Evolutionary conservation across 2,888 invertebrate genomes (phyloP), one percentile per base, ranked within the genome.

Genomic region (Trisateles emortualis): DNA sequence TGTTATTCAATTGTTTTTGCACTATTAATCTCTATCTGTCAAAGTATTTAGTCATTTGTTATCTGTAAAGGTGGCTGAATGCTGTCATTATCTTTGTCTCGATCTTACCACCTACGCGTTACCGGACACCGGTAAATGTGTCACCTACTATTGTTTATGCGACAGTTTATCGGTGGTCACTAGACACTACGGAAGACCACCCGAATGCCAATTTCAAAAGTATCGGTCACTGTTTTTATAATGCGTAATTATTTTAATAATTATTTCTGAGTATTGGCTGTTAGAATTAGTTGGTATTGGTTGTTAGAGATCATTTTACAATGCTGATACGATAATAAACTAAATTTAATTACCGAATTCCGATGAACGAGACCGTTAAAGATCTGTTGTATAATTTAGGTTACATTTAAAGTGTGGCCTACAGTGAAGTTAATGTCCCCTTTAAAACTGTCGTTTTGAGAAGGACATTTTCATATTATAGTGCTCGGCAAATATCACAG

Each of bases 1-100:
- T 47, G 22, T 33, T 17, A 29, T 17, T 30, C 35, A 59, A n/a
- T 73, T 70, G 54, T 64, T 69, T 72, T 64, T 48, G 46, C 54
- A 43, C 67, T 47, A 85, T 88, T 78, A 78, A 85, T 88, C 84
- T 84, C 59, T 46, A 79, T 83, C 74, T 84, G 87, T 88, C 88
- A 86, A 83, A 86, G 78, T 79, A 77, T 64, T 59, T 50, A 56
- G 67, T 75, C 74, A 79, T 81, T 81, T 76, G 59, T 67, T 71
- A 40, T 55, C 55, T 62, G 43, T 40, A 19, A 35, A 43, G 53
- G 50, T 69, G 77, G 76, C 78, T 78, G 70, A 66, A 75, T 66
- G 72, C 50, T 47, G 44, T 35, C 56, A 24, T 75, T 85, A 86
- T 86, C 86, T 78, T 48, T 41, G 39, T 42, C 17, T 17, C 17